Evolutionary conservation across 2,888 invertebrate genomes (phyloP), one percentile per base, ranked within the genome.

Genomic region (Ptychoptera contaminata): DNA sequence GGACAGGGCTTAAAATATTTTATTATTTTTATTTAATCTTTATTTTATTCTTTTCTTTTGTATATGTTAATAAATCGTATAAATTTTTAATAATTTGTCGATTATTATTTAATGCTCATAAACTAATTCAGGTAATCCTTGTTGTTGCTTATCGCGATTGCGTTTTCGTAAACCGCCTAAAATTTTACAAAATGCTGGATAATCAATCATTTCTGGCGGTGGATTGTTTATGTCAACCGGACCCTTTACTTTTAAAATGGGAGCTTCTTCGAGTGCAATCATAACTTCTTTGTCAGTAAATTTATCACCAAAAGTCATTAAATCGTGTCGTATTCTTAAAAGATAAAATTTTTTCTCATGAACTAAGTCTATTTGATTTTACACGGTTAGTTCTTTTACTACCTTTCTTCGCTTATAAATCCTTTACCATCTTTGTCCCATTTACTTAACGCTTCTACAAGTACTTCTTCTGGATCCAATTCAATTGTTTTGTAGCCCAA

Each of bases 291-390:
- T 70, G 39, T 67, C 67, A 1, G 74, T 72, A 56, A 79, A 74
- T 55, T 71, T 71, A 54, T 79, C 79, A 5, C 79, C 79, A 59
- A 71, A 74, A 8, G 73, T 73, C 68, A 75, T 75, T 37, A 79
- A 62, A 54, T 79, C 79, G 51, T 73, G 72, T 48, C 73, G 74
- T 51, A 79, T 74, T 55, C 77, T 78, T 63, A 2, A 56, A 54
- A 42, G 10, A 35, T 2, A 30, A 32, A 35, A 16, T 23, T 23
- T 16, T 8, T 6, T 6, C n/a, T 6, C n/a, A n/a, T 34, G 8
- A 10, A 10, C 16, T n/a, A n/a, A n/a, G n/a, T n/a, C n/a, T n/a
- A n/a, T n/a, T n/a, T n/a, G n/a, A n/a, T 37, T n/a, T 37, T n/a
- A n/a, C n/a, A n/a, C n/a, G n/a, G n/a, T 11, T 32, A 32, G 32